These are phyloP conservation scores for Nesidiocoris tenuis DNA, from an alignment of 2,888 invertebrate species.

Conservation along the genomic window DNA sequence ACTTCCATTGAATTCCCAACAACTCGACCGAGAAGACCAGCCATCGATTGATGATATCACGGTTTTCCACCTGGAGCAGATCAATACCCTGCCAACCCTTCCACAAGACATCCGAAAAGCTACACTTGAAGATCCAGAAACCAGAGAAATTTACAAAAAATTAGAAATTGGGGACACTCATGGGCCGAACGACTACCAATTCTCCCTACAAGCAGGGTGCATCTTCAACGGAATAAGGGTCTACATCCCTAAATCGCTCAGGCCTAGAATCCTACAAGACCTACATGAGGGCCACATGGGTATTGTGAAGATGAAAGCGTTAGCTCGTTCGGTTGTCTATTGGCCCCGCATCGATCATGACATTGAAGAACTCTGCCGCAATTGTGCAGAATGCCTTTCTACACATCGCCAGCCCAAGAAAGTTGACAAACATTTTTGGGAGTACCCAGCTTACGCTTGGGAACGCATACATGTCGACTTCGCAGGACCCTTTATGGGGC, in stretches of 20 bases:
- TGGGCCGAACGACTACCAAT: conserved; percentile 1
- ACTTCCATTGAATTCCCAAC: conserved; percentile 13
- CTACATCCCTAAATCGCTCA: not conserved
- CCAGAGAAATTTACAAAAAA: not conserved
- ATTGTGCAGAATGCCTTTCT: not conserved
- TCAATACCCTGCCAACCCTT: not conserved
- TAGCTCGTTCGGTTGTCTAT: not conserved
- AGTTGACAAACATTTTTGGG: conserved; percentile 17
- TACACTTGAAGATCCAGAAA: conserved; percentile 1
- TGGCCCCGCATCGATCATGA: conserved; percentile 16
- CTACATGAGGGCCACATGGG: not conserved
- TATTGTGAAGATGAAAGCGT: conserved; percentile 18
- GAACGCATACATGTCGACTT: conserved; percentile 22
- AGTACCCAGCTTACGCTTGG: conserved; percentile 15
- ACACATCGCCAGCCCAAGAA: conserved; percentile 1
- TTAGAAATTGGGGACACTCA: not conserved
- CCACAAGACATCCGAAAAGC: conserved; percentile 10
- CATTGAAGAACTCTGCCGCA: not conserved
- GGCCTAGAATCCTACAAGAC: not conserved
- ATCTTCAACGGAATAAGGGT: conserved; percentile 25
- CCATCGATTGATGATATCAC: not conserved
- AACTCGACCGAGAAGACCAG: not conserved
- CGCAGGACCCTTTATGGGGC: conserved; percentile 13
- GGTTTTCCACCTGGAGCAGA: not conserved
- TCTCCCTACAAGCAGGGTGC: conserved; percentile 9